These are phyloP conservation scores for Anas platyrhynchos DNA, from an alignment of 2,113 vertebrate genomes.

Conservation along the genomic window DNA sequence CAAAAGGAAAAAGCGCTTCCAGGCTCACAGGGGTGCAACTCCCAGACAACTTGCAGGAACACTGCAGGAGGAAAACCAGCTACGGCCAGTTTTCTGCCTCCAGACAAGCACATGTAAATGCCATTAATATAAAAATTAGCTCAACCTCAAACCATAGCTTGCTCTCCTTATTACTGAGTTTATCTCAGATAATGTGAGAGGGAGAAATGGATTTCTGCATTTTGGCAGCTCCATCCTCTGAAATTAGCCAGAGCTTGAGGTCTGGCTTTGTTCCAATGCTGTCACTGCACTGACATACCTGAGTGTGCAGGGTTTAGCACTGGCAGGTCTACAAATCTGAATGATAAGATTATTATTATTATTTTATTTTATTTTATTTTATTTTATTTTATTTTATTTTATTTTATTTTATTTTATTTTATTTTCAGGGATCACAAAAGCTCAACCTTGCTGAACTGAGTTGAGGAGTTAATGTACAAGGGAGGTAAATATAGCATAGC, in stretches of 20 bases:
- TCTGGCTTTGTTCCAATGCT: not conserved
- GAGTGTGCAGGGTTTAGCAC: not conserved
- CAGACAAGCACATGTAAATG: not conserved
- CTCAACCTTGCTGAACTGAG: not conserved
- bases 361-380: not conserved
- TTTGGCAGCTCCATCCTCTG: not conserved
- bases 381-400: not conserved
- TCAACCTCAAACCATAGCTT: not conserved
- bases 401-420: not conserved
- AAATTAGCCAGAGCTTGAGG: not conserved
- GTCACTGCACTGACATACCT: not conserved
- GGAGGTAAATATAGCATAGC: not conserved
- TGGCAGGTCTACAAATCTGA: not conserved
- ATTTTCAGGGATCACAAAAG: not conserved
- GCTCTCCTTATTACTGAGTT: not conserved
- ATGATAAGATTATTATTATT: not conserved
- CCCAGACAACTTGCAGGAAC: not conserved
- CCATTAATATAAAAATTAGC: not conserved
- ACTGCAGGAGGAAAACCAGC: not conserved
- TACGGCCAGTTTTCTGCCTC: not conserved
- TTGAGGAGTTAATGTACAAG: not conserved
- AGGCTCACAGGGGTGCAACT: not conserved
- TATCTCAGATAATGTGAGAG: not conserved
- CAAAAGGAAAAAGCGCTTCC: not conserved
- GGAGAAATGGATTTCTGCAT: not conserved